Evolutionary conservation across 2,113 vertebrate species (phyloP).

Genomic region (Phainopepla nitens): DNA sequence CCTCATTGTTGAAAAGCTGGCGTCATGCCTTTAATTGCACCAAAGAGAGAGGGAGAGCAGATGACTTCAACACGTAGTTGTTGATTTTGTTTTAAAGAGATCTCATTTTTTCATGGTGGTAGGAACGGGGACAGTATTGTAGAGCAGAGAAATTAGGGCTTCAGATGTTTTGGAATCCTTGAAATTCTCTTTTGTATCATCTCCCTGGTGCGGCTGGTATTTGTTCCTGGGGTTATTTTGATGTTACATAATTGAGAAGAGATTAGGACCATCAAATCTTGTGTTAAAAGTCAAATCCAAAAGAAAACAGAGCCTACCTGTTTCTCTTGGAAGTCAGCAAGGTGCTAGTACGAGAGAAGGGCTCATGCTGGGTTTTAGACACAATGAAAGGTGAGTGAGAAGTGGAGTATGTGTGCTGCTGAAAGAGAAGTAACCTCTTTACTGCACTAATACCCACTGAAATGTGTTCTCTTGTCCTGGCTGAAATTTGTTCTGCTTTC

Average conservation of each 20-base stretch:
- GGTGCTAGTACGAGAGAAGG: not conserved
- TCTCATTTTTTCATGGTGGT: not conserved
- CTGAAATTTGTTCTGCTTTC: not conserved
- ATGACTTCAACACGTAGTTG: not conserved
- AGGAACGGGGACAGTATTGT: not conserved
- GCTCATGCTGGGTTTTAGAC: not conserved
- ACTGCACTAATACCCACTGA: not conserved
- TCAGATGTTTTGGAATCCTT: not conserved
- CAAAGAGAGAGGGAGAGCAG: not conserved
- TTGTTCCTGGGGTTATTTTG: not conserved
- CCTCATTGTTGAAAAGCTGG: not conserved
- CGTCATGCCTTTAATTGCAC: not conserved
- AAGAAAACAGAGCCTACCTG: not conserved
- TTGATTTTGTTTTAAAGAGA: constrained; percentile 10
- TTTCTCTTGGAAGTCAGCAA: constrained; percentile 3
- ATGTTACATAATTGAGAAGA: not conserved
- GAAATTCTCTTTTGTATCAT: not conserved
- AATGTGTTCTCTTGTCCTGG: not conserved
- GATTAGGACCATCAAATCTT: not conserved
- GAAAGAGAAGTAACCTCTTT: not conserved
- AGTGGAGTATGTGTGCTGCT: not conserved
- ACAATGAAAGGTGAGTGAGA: not conserved
- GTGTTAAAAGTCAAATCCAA: not conserved
- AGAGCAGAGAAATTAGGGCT: not conserved
- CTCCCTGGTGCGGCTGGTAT: not conserved